These are phyloP conservation scores for Aphis gossypii DNA, from an alignment of 1,140 invertebrate genomes.

Conservation along the genomic window DNA sequence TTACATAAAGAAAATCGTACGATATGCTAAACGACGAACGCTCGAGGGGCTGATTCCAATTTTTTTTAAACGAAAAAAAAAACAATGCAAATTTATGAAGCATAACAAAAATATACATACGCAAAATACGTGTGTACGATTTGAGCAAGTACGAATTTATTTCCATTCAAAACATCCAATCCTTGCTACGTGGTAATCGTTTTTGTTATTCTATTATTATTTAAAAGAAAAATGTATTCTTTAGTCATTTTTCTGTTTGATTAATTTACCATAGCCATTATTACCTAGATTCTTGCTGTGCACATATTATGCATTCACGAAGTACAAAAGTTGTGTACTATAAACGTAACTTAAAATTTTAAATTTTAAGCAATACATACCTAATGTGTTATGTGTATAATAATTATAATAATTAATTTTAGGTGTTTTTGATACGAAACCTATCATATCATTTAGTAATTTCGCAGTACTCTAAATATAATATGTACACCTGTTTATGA, in stretches of 20 bases:
- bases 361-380: no score
- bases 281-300: not conserved
- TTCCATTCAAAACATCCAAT: not conserved
- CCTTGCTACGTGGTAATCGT: not conserved
- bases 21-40: conserved; percentile 56
- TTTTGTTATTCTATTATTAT: not conserved
- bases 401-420: no score
- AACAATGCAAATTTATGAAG: conserved; percentile 53
- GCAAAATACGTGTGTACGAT: not conserved
- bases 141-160: conserved; percentile 15
- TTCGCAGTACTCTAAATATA: no score
- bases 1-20: conserved; percentile 51
- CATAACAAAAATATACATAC: conserved; percentile 28
- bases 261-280: not conserved
- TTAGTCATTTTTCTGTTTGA: not conserved
- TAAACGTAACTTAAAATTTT: no score
- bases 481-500: no score
- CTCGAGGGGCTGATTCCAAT: conserved; percentile 30
- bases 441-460: no score
- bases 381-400: no score
- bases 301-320: no score
- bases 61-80: conserved; percentile 37
- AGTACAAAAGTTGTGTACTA: no score
- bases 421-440: no score
- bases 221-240: not conserved